Conservation (phyloP, 2,113 vertebrate species). For the Sardina pilchardus region DNA sequence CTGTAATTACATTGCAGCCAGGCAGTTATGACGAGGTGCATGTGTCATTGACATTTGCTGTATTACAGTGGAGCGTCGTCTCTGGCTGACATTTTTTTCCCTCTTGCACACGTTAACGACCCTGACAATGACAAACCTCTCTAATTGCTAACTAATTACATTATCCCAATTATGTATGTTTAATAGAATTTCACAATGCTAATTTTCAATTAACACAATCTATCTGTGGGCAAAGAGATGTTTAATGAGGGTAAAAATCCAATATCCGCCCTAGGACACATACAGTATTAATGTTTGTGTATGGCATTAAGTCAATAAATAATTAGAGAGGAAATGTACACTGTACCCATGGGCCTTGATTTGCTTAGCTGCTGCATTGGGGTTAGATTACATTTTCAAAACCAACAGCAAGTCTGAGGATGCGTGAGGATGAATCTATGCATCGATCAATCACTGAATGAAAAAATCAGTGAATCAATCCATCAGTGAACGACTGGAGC, state of each 20-base stretch:
- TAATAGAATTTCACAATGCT: constrained; percentile 22
- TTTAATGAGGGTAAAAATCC: constrained; percentile 45
- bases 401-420: not conserved
- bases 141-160: constrained; percentile 19
- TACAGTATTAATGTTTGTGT: constrained; percentile 50
- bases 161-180: constrained; percentile 20
- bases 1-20: not conserved
- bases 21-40: not conserved
- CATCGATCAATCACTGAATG: constrained; percentile 36
- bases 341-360: constrained; percentile 21
- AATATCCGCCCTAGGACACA: constrained; percentile 38
- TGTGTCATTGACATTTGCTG: not conserved
- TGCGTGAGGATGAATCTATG: not conserved
- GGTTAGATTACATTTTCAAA: not conserved
- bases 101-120: not conserved
- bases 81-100: not conserved
- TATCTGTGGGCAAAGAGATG: constrained; percentile 33
- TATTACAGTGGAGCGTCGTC: not conserved
- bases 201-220: constrained; percentile 36
- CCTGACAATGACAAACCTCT: constrained; percentile 17
- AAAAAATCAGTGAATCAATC: constrained; percentile 18
- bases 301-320: constrained; percentile 47
- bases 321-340: constrained; percentile 50
- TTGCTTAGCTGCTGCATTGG: constrained; percentile 11
- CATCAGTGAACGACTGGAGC: constrained; percentile 17